These are phyloP conservation scores for Xenopus borealis DNA, from an alignment of 2,113 vertebrate species.

Conservation along the genomic window DNA sequence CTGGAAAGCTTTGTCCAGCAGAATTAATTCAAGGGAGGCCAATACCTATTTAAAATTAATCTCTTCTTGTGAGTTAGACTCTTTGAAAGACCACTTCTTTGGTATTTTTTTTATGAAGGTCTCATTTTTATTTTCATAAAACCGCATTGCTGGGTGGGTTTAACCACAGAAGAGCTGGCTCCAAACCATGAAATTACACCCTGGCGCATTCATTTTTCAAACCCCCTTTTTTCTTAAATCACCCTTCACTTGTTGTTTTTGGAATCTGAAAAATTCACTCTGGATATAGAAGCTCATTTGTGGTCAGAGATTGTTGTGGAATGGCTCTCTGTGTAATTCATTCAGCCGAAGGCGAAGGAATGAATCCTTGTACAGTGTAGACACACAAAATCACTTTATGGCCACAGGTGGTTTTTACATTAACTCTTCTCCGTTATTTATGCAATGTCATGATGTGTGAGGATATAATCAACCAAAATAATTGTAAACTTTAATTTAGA, in stretches of 20 bases:
- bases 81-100: slow-evolving; percentile 3
- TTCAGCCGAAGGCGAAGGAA: background rate
- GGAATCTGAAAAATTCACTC: slow-evolving; percentile 53
- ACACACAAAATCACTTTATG: no score
- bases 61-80: background rate
- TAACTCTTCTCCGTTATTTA: no score
- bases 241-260: slow-evolving; percentile 47
- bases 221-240: slow-evolving; percentile 44
- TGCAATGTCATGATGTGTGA: no score
- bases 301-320: slow-evolving; percentile 28
- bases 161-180: slow-evolving; percentile 58
- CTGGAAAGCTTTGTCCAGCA: no score
- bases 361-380: no score
- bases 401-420: no score
- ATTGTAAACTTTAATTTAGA: no score
- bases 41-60: no score
- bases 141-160: slow-evolving; percentile 38
- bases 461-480: no score
- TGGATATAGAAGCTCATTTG: slow-evolving; percentile 47
- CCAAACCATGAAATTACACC: slow-evolving; percentile 49
- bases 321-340: slow-evolving; percentile 17
- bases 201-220: slow-evolving; percentile 54
- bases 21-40: no score
- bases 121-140: background rate
- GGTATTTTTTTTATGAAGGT: slow-evolving; percentile 20